phyloP scores from a whole-genome alignment of 1,140 invertebrate genomes.

The Drosophila mayri region DNA sequence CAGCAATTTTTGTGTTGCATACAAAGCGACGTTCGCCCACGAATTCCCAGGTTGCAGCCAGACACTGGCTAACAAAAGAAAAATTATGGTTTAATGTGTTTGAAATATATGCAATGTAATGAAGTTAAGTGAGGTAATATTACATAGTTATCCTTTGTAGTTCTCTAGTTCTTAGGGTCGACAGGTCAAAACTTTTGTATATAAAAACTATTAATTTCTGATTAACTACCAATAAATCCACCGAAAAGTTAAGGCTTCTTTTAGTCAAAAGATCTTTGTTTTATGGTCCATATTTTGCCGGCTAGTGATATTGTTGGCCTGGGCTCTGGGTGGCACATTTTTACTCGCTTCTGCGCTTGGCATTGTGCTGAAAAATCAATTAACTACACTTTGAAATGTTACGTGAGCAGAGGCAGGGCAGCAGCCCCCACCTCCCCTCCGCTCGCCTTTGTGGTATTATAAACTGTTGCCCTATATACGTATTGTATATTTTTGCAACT shows the following conservation, averaged over 20 bases:
- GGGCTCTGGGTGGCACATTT: conserved; percentile 31
- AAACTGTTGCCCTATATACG: conserved; percentile 45
- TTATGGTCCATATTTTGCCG: background rate
- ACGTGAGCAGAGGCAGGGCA: conserved; percentile 53
- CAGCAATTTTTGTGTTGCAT: conserved; percentile 55
- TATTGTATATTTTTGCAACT: conserved; percentile 65
- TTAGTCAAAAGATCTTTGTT: background rate
- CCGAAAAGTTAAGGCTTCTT: no score
- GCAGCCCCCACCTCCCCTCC: background rate
- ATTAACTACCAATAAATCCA: background rate
- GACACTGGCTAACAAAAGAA: conserved; percentile 43
- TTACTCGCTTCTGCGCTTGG: conserved; percentile 47
- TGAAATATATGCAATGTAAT: background rate
- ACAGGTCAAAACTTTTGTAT: background rate
- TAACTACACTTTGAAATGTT: conserved; percentile 81
- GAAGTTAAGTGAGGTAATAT: background rate
- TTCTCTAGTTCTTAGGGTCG: background rate
- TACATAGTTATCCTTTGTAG: no score
- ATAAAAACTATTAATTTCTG: background rate
- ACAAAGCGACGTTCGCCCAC: conserved; percentile 49
- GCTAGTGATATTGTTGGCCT: background rate
- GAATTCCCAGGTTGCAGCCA: conserved; percentile 12
- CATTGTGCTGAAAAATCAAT: conserved; percentile 82
- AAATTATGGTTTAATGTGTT: background rate
- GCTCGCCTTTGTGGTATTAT: conserved; percentile 33